Evolutionary conservation across 1,140 invertebrate genomes (phyloP), one percentile per base, ranked within the genome.

Genomic region (Drosophila triauraria): DNA sequence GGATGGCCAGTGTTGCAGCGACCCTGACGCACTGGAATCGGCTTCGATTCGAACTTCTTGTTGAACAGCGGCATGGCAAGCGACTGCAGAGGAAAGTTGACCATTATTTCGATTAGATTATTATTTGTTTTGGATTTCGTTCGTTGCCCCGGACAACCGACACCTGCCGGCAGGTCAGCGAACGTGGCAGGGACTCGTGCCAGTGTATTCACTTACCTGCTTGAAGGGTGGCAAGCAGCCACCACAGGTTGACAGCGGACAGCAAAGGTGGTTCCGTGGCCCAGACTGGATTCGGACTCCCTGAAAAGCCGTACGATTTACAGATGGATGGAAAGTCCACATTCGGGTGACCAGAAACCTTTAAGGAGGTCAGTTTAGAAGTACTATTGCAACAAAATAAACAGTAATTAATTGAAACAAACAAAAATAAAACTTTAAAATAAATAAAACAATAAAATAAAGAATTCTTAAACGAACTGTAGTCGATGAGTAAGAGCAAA

Each of bases 21-120:
- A 32, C 59, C 78, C 17, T 70, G 62, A 20, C 92, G 87, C 23
- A 76, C 53, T 7, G 91, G 91, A 43, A 91, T 85, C 4, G 82
- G 87, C 23, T 92, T 92, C 23, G 90, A 72, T 44, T 92, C 92
- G 27, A 92, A 92, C 75, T 92, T 92, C 61, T 91, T 92, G 68
- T 91, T 91, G 48, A 92, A 92, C 42, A 92, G 53, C 48, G 91
- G 92, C 92, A 92, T 92, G 50, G 53, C 67, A 17, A 53, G 8
- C 2, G 53, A 65, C 60, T 69, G 44, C 30, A 80, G 38, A n/a
- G 46, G 42, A 47, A 70, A 65, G 23, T 61, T 69, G 54, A 76
- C 68, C 57, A 59, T 65, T 61, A n/a, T 62, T 46, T 6, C 17
- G 38, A 25, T 46, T 20, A n/a, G 32, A 25, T n/a, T 3, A 9